A percentile compares a stretch with the other conserved stretches of the same genome.
phyloP scores from a whole-genome alignment of 2,797 vertebrate species.

The Pipistrellus kuhlii region DNA sequence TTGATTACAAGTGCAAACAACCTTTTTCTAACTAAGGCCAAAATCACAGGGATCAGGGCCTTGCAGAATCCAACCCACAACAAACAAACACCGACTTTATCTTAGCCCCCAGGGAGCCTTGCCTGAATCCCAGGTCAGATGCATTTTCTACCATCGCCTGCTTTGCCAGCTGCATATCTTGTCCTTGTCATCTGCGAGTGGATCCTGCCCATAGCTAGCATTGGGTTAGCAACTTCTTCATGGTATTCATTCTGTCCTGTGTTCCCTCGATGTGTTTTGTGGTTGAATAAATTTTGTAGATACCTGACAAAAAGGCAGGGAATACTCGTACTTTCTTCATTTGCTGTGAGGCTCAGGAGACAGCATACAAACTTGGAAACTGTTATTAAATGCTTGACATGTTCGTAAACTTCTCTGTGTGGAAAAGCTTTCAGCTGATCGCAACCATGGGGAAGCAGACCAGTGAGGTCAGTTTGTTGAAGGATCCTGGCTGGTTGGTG shows the following conservation, averaged over 20 bases:
- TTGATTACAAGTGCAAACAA: not conserved
- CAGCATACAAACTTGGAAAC: slow-evolving; percentile 36
- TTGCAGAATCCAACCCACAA: not conserved
- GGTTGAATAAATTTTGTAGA: slow-evolving; percentile 1
- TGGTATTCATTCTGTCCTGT: not conserved
- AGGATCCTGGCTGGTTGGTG: not conserved
- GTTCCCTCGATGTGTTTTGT: not conserved
- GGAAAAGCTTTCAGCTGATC: not conserved
- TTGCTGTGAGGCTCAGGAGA: slow-evolving; percentile 40
- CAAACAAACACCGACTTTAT: not conserved
- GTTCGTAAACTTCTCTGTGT: not conserved
- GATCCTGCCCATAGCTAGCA: not conserved
- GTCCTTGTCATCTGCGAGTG: not conserved
- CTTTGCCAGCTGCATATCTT: not conserved
- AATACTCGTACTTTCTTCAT: slow-evolving; percentile 3
- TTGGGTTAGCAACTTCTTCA: not conserved
- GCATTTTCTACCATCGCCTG: not conserved
- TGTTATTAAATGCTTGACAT: slow-evolving; percentile 60
- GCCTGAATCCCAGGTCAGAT: not conserved
- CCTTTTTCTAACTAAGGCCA: not conserved
- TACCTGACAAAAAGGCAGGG: slow-evolving; percentile 23
- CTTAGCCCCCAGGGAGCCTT: not conserved
- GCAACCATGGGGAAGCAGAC: not conserved
- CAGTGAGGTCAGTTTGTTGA: not conserved
- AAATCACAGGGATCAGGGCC: not conserved